Percentiles rank a stretch among this genome's conserved stretches.
Conservation (phyloP, 2,797 vertebrate genomes). For the Salarias fasciatus region DNA sequence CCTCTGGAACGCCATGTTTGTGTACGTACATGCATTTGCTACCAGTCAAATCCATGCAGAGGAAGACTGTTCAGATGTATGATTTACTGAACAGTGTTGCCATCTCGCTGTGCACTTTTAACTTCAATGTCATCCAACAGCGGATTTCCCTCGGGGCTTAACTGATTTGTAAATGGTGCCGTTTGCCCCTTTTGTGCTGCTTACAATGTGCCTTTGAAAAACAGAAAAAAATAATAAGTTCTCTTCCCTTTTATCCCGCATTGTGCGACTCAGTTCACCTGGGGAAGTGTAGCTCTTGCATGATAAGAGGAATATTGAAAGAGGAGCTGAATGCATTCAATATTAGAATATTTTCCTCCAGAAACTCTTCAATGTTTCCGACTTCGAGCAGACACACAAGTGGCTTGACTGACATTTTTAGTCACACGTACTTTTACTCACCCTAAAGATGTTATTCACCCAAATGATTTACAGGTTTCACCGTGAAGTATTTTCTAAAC, state of each 20-base stretch:
- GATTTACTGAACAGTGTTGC: slow-evolving; percentile 59
- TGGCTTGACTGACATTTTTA: slow-evolving; percentile 34
- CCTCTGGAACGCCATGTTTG: slow-evolving; percentile 25
- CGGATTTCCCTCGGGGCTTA: slow-evolving; percentile 71
- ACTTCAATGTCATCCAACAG: slow-evolving; percentile 80
- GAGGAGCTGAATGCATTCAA: slow-evolving; percentile 56
- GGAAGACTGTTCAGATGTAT: slow-evolving; percentile 52
- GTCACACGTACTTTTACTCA: slow-evolving; percentile 16
- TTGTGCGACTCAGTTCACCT: slow-evolving; percentile 68
- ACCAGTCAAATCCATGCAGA: slow-evolving; percentile 42
- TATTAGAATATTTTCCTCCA: slow-evolving; percentile 60
- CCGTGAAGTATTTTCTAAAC: slow-evolving; percentile 1
- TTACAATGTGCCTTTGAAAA: slow-evolving; percentile 79
- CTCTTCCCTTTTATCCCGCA: slow-evolving; percentile 75
- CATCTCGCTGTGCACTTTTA: slow-evolving; percentile 67
- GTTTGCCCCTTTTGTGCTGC: slow-evolving; percentile 73
- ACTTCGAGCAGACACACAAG: slow-evolving; percentile 11
- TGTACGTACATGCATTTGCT: slow-evolving; percentile 41
- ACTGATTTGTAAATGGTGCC: slow-evolving; percentile 77
- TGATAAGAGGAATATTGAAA: slow-evolving; percentile 76
- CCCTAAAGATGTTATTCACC: slow-evolving; percentile 31
- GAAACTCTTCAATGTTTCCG: slow-evolving; percentile 24
- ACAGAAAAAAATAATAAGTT: slow-evolving; percentile 68
- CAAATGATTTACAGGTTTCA: slow-evolving; percentile 17
- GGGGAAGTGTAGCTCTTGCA: slow-evolving; percentile 72